Conservation (phyloP, 2,113 vertebrate species). For the Benitochromis conjunctus region DNA sequence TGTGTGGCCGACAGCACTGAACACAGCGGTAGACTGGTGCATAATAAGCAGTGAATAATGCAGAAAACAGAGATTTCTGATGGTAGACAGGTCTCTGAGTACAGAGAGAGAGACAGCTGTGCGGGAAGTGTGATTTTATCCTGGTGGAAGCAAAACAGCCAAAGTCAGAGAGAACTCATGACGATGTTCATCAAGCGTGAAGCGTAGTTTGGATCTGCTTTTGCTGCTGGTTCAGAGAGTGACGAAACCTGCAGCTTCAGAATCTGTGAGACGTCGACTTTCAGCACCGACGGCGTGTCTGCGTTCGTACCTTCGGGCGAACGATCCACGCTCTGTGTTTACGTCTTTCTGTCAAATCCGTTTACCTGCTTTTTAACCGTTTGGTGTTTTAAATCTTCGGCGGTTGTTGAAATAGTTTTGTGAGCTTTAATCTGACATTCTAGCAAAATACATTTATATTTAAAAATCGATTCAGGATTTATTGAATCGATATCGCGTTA, state of each 20-base stretch:
- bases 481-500: neutral
- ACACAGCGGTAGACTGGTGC: neutral
- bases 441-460: neutral
- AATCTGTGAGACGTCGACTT: neutral
- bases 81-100: accelerated
- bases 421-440: neutral
- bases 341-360: neutral
- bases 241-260: neutral
- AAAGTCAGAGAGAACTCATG: neutral
- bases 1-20: neutral
- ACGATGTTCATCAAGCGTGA: neutral
- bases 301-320: accelerated
- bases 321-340: accelerated
- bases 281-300: neutral
- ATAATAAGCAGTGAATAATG: neutral
- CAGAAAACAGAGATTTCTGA: neutral
- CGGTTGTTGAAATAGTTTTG: neutral
- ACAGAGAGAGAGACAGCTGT: neutral
- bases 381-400: neutral
- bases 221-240: accelerated
- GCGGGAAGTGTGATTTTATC: neutral
- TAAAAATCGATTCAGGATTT: accelerated
- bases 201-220: neutral
- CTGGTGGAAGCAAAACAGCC: neutral
- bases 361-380: neutral